These are phyloP conservation scores for Trachops cirrhosus DNA, from an alignment of 2,797 vertebrate genomes.

Conservation along the genomic window DNA sequence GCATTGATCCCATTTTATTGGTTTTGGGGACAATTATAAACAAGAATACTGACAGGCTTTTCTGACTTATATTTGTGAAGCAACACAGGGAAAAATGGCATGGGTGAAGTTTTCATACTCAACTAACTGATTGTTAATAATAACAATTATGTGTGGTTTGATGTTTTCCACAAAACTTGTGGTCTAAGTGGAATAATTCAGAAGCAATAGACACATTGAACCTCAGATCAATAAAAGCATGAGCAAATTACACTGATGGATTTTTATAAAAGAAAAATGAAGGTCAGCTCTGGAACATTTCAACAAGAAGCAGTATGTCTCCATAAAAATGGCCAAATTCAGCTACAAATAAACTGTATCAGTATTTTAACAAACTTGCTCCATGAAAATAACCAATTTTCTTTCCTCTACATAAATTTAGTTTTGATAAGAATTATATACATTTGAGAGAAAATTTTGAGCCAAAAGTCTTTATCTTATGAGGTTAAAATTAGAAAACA, in stretches of 20 bases:
- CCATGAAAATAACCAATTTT: not conserved
- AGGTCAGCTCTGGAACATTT: not conserved
- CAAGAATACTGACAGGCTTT: not conserved
- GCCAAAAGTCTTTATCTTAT: not conserved
- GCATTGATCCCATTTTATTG: not conserved
- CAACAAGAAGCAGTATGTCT: not conserved
- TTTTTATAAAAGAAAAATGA: conserved; percentile 31
- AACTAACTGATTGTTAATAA: not conserved
- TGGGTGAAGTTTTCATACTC: not conserved
- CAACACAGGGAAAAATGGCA: not conserved
- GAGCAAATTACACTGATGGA: not conserved
- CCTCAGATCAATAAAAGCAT: conserved; percentile 20
- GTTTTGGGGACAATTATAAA: not conserved
- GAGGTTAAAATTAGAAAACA: not conserved
- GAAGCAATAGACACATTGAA: not conserved
- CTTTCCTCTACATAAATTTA: not conserved
- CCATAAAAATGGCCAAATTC: not conserved
- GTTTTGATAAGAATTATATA: not conserved
- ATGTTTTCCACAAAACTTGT: not conserved
- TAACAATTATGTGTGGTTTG: not conserved
- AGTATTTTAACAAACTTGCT: not conserved
- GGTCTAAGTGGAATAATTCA: conserved; percentile 19
- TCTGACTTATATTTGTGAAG: not conserved
- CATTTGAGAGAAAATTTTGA: not conserved
- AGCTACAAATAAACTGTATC: not conserved